phyloP scores from a whole-genome alignment of 2,113 vertebrate species.

The Nycticebus coucang region DNA sequence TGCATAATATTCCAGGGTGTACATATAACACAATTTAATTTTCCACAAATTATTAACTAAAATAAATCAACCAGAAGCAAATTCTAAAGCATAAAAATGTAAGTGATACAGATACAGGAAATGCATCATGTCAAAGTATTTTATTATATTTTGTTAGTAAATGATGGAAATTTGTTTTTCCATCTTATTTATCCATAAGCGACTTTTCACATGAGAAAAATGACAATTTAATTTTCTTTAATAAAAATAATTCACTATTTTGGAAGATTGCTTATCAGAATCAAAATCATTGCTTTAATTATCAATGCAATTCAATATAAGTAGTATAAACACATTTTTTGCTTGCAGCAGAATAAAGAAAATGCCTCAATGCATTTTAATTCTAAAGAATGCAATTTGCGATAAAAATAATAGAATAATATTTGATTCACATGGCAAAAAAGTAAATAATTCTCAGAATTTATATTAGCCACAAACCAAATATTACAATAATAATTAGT shows the following conservation, averaged over 20 bases:
- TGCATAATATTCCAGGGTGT: no score
- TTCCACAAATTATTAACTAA: background rate
- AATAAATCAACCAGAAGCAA: background rate
- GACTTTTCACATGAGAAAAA: background rate
- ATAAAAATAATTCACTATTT: constrained; percentile 16
- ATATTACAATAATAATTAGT: background rate
- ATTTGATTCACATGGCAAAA: background rate
- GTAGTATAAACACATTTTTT: background rate
- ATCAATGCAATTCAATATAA: background rate
- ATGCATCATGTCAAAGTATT: background rate
- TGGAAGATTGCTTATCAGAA: background rate
- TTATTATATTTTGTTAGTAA: background rate
- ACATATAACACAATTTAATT: background rate
- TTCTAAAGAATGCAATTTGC: background rate
- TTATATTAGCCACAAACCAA: background rate
- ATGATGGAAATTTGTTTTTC: background rate
- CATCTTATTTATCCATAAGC: background rate
- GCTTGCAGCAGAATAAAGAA: background rate
- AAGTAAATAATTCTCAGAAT: background rate
- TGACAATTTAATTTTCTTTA: background rate
- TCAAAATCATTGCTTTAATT: background rate
- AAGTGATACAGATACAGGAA: background rate
- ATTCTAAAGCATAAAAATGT: background rate
- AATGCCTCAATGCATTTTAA: background rate
- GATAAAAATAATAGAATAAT: background rate